A percentile compares a stretch with the other conserved stretches of the same genome.
Conservation (phyloP, 2,113 vertebrate genomes). For the Menidia beryllina region DNA sequence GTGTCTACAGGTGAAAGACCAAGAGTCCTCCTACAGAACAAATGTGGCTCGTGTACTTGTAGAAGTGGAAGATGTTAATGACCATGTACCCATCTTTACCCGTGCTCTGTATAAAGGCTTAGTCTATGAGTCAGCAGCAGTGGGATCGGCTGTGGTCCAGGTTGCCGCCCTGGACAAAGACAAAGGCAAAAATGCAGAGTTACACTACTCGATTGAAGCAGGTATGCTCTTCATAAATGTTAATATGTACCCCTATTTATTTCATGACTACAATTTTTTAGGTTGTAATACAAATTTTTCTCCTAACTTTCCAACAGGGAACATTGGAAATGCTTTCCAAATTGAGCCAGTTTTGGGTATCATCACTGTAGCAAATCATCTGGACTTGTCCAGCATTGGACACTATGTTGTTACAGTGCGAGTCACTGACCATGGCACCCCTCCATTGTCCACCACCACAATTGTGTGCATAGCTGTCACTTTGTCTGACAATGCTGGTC, state of each 20-base stretch:
- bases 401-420: conserved; percentile 94
- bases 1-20: conserved; percentile 91
- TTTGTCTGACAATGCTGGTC: conserved; percentile 92
- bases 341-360: conserved; percentile 94
- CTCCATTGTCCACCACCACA: conserved; percentile 89
- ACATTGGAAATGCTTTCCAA: conserved; percentile 90
- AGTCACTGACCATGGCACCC: conserved; percentile 90
- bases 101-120: conserved; percentile 91
- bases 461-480: conserved; percentile 92
- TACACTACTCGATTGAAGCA: conserved; percentile 93
- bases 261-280: not conserved
- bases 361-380: conserved; percentile 89
- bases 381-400: conserved; percentile 89
- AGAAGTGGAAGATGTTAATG: conserved; percentile 95
- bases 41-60: conserved; percentile 92
- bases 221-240: conserved; percentile 78
- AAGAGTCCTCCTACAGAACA: conserved; percentile 95
- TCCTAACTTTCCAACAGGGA: conserved; percentile 83
- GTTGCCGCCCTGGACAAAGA: conserved; percentile 97
- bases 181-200: conserved; percentile 94
- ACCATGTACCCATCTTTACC: conserved; percentile 94
- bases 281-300: not conserved
- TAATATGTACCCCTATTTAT: not conserved
- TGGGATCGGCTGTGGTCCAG: conserved; percentile 93
- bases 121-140: conserved; percentile 95